Conservation (phyloP, 2,797 vertebrate genomes). For the Acomys russatus region DNA sequence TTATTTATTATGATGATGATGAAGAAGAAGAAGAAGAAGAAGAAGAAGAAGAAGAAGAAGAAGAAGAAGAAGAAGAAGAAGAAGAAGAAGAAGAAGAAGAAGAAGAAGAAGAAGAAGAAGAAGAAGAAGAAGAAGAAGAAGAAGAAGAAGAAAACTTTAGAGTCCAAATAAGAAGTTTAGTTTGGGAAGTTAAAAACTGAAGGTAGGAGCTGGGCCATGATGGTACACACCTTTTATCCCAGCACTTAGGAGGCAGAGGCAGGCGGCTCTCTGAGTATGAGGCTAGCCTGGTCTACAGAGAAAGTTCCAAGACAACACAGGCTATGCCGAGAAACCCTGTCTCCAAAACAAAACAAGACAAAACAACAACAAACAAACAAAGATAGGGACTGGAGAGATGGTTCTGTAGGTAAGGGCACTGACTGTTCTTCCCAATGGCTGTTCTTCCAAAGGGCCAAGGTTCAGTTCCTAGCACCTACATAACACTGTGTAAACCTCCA, state of each 20-base stretch:
- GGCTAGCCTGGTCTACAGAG: neutral
- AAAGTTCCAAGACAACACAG: neutral
- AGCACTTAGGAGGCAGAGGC: neutral
- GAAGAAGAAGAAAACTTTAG: neutral
- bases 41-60: too few species aligned
- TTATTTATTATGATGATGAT: neutral
- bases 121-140: too few species aligned
- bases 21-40: too few species aligned
- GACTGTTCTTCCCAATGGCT: neutral
- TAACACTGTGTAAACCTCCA: neutral
- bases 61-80: too few species aligned
- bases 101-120: too few species aligned
- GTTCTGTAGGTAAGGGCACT: neutral
- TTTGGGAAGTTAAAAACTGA: neutral
- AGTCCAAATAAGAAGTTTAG: conserved; percentile 30
- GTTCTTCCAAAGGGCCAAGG: neutral
- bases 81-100: too few species aligned
- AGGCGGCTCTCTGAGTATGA: neutral
- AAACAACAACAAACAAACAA: too few species aligned
- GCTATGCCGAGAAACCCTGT: neutral
- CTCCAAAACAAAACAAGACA: neutral
- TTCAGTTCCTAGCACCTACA: neutral
- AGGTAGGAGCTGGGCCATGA: neutral
- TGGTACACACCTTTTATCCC: neutral
- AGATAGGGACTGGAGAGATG: neutral